Conservation (phyloP, 2,113 vertebrate genomes). For the Nerophis lumbriciformis region DNA sequence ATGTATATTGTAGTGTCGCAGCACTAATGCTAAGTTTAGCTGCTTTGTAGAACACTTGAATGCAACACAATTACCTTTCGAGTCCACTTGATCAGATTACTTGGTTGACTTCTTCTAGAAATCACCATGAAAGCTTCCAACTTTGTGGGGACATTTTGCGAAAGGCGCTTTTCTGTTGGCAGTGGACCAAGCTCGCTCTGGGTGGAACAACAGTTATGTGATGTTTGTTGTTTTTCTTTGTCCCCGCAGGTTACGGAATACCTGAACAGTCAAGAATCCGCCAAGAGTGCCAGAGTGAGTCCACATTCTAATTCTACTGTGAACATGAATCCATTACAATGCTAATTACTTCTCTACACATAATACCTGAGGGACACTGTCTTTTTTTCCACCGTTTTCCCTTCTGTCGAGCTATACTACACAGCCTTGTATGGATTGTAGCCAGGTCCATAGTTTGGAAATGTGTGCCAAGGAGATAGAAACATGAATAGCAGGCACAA, state of each 20-base stretch:
- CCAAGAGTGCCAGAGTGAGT: slow-evolving; percentile 87
- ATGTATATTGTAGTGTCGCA: too few relatives aligned
- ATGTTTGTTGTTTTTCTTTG: slow-evolving; percentile 36
- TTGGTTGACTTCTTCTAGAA: too few relatives aligned
- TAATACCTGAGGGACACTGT: slow-evolving; percentile 9
- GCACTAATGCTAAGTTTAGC: too few relatives aligned
- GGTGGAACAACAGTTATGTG: slow-evolving; percentile 25
- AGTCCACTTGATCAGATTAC: too few relatives aligned
- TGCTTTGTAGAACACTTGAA: too few relatives aligned
- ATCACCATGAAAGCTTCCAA: too few relatives aligned
- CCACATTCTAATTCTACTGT: neutral
- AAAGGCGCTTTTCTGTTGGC: too few relatives aligned
- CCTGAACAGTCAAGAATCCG: slow-evolving; percentile 86
- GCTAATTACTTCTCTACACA: slow-evolving; percentile 27
- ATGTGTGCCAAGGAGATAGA: slow-evolving; percentile 15
- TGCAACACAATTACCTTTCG: too few relatives aligned
- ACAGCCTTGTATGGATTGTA: slow-evolving; percentile 41
- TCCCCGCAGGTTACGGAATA: slow-evolving; percentile 81
- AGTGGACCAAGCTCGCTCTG: too few relatives aligned
- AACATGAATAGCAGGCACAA: slow-evolving; percentile 3
- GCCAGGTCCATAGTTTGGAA: slow-evolving; percentile 46
- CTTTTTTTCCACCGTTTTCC: neutral
- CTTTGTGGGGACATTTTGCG: too few relatives aligned
- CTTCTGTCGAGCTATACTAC: neutral
- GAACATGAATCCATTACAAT: slow-evolving; percentile 17